Conservation (phyloP, 53 echinoderm and acorn worm genomes). For the Holothuria leucospilota region DNA sequence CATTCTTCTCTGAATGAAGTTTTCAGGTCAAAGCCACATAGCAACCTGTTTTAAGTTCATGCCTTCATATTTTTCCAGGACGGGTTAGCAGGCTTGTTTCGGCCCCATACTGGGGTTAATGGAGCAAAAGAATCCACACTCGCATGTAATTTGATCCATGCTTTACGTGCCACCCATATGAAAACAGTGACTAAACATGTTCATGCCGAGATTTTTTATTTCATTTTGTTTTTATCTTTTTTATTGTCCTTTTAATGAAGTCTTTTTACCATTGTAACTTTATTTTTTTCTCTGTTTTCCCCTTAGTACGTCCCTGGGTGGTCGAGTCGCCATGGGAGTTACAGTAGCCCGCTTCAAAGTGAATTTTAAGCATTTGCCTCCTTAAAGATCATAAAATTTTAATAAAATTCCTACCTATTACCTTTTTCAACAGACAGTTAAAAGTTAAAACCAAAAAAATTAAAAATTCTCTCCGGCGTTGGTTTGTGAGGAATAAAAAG, state of each 20-base stretch:
- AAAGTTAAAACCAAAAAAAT: conserved; percentile 10
- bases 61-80: background rate
- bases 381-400: conserved; percentile 45
- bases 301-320: conserved; percentile 20
- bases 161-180: background rate
- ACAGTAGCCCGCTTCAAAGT: conserved; percentile 30
- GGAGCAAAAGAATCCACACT: background rate
- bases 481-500: background rate
- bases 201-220: no score
- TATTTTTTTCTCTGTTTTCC: background rate
- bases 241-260: conserved; percentile 6
- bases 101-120: conserved; percentile 14
- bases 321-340: conserved; percentile 16
- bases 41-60: no score
- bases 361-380: conserved; percentile 34
- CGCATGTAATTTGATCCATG: conserved; percentile 24
- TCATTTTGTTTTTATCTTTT: background rate
- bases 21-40: no score
- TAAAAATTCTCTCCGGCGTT: conserved; percentile 34
- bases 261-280: background rate
- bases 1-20: no score
- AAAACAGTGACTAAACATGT: no score
- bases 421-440: conserved; percentile 23
- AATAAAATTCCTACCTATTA: conserved; percentile 23
- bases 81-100: background rate